Conservation (phyloP, 2,888 invertebrate species). For the Sphaerophoria taeniata region DNA sequence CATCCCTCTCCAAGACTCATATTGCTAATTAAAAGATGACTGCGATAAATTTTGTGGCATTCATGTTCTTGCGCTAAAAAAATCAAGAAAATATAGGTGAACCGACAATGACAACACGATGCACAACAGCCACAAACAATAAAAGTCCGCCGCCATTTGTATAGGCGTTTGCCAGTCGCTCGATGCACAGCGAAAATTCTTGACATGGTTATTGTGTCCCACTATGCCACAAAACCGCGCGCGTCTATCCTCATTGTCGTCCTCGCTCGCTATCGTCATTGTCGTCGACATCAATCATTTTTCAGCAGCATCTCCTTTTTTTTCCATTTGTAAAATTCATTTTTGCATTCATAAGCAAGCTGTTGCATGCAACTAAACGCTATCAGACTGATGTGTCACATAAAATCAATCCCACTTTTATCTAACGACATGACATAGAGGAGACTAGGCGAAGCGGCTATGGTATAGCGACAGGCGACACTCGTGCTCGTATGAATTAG, state of each 20-base stretch:
- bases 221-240: background rate
- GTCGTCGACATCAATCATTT: conserved; percentile 65
- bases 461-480: no score
- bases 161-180: conserved; percentile 9
- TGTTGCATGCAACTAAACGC: conserved; percentile 61
- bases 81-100: conserved; percentile 48
- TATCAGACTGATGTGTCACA: conserved; percentile 44
- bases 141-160: conserved; percentile 11
- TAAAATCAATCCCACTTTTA: conserved; percentile 57
- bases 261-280: conserved; percentile 1
- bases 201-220: conserved; percentile 57
- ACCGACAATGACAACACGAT: conserved; percentile 18
- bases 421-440: no score
- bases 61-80: conserved; percentile 43
- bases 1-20: background rate
- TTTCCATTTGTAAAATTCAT: conserved; percentile 4
- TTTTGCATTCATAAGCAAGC: conserved; percentile 70
- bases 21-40: conserved; percentile 58
- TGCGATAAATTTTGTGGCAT: conserved; percentile 55
- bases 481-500: background rate
- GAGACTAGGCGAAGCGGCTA: no score
- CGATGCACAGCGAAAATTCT: conserved; percentile 56
- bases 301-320: conserved; percentile 25
- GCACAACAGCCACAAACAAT: conserved; percentile 24
- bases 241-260: background rate